Evolutionary conservation across 2,797 vertebrate genomes (phyloP), one percentile per base, ranked within the genome.

Genomic region (Scarus forsteni): DNA sequence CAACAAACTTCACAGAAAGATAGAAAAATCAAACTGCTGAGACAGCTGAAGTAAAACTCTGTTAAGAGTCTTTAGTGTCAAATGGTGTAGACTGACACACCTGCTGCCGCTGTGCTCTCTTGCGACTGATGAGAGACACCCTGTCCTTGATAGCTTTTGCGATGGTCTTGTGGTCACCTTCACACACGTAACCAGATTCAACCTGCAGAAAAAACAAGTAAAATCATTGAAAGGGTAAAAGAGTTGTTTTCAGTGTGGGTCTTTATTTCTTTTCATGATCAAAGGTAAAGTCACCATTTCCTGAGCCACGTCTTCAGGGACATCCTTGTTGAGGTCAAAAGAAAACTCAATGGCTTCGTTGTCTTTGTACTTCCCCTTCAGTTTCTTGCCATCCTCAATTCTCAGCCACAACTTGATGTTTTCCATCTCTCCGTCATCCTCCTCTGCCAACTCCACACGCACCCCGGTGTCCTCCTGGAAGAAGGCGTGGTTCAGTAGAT

Each of bases 291-390:
- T 95, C 89, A 99, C 98, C 98, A 99, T 99, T 94, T 99, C 98
- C 89, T 98, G 97, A 57, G 98, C 97, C 86, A 99, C 98, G 56
- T 98, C 97, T 79, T 99, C 98, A 42, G 98, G 95, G 59, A 98
- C 95, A 55, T 99, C 98, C 93, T 97, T 98, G 86, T 93, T 94
- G 88, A 99, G 95, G 88, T 99, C 97, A 93, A 99, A 99, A 57
- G 97, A 98, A 94, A 99, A 99, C 80, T 99, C 98, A 73, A 99
- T 98, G 66, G 98, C 98, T 90, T 99, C 98, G 60, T 99, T 99
- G 85, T 99, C 98, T 92, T 99, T 99, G 74, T 99, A 99, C 92
- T 99, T 99, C 79, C 98, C 98, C 92, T 99, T 99, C 16, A 99
- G 95, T 81, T 98, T 98, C 91, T 99, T 99, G 61, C 96, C 95